Evolutionary conservation across 2,888 invertebrate genomes (phyloP), one percentile per base, ranked within the genome.

Genomic region (Metopia argyrocephala): DNA sequence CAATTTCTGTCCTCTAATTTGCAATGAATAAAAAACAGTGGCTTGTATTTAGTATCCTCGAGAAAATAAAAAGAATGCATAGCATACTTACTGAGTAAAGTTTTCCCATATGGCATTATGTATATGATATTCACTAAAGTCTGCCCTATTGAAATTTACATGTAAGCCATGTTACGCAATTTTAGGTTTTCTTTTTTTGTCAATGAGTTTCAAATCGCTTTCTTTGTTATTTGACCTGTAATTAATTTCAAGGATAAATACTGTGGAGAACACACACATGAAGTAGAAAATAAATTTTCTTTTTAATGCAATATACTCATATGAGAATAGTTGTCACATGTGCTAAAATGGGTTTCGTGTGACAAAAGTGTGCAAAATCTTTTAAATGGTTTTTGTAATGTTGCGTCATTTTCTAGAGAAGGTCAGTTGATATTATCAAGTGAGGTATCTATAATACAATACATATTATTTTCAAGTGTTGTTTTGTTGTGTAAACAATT

Each of bases 291-390:
- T 45, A 71, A 15, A 52, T n/a, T n/a, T n/a, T n/a, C n/a, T n/a
- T n/a, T n/a, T n/a, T n/a, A n/a, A n/a, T n/a, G n/a, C n/a, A n/a
- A n/a, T n/a, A n/a, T 71, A 52, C 4, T 4, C 2, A 15, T 18
- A 61, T 27, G 23, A n/a, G 20, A 20, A n/a, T 27, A 28, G 2
- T 20, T 5, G 12, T 21, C 56, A 57, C 50, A 21, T 21, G 46
- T 46, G 57, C 54, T 38, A 9, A 15, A 38, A 38, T 9, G 9
- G 38, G 9, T 9, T 38, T 6, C 74, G 59, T 65, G 74, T 46
- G 69, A 18, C 69, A 69, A 28, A 75, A 74, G 74, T 61, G 69
- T 54, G 74, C 38, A 54, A 69, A 79, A 27, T 3, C 28, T 54
- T 45, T 62, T 46, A 4, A 4, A n/a, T 38, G 54, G 0, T 46